Conservation (phyloP, 2,113 vertebrate species). For the Muntiacus muntjak region DNA sequence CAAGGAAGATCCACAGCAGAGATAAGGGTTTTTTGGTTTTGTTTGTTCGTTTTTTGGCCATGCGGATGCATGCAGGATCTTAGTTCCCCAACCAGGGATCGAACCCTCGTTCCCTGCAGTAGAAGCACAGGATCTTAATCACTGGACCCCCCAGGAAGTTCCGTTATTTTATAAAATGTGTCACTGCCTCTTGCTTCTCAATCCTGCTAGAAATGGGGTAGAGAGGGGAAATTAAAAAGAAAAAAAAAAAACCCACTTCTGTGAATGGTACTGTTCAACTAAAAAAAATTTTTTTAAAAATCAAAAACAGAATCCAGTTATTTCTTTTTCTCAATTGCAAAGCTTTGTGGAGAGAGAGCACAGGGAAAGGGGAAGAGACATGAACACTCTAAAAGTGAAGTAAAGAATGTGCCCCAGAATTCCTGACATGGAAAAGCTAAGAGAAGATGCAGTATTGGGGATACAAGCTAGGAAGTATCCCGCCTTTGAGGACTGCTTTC, state of each 20-base stretch:
- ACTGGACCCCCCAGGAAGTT: not conserved
- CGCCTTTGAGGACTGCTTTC: not conserved
- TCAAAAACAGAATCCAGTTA: not conserved
- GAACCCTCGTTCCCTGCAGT: not conserved
- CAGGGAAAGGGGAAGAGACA: not conserved
- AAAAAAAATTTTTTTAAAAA: not conserved
- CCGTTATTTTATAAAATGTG: not conserved
- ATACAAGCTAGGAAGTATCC: not conserved
- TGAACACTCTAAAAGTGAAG: fast-evolving
- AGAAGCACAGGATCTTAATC: not conserved
- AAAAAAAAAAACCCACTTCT: not conserved
- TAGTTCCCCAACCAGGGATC: not conserved
- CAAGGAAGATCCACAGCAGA: not conserved
- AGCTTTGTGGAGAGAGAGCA: not conserved
- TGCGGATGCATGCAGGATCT: not conserved
- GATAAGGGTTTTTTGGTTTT: not conserved
- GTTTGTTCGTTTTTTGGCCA: not conserved
- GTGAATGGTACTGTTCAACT: not conserved
- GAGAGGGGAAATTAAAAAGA: not conserved
- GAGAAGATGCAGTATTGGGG: fast-evolving
- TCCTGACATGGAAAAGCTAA: fast-evolving
- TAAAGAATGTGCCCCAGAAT: fast-evolving
- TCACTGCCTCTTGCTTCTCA: not conserved
- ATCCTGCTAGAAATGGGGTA: not conserved
- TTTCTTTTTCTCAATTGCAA: not conserved